Base-by-base conservation (phyloP, 2,888 invertebrate genomes). In the Drosophila subquinaria region DNA sequence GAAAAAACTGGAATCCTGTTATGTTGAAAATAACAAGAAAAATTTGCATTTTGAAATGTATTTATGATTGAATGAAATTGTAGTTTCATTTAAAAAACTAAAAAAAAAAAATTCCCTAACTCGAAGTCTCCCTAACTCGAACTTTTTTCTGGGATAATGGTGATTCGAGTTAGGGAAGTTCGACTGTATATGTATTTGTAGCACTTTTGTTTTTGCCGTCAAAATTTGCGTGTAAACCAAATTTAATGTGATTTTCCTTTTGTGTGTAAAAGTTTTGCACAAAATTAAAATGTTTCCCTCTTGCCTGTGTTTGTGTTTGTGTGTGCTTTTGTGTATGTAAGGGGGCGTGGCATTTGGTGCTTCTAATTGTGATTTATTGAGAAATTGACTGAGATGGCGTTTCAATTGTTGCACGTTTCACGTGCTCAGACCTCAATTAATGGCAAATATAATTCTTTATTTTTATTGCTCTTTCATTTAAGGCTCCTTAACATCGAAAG, bases 351-450 rank as follows among this genome's bases (percentile, higher is more conserved):
- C 53, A 43, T 6, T 48, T 27, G 30, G 23, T 9, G 23, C 23
- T 23, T 30, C 62, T 73, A 66, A 73, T 73, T 78, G 74, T 60
- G 62, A 73, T 59, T 62, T 69, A 69, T 65, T 55, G 42, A 9
- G 50, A 64, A 64, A 64, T 61, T 60, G 51, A 69, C 52, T 56
- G 43, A 20, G 40, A 52, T 27, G 47, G 23, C 35, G 43, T 38
- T 66, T 62, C 56, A 65, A 48, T 75, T 60, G 52, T 43, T 51
- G 43, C 56, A 35, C 20, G 43, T 42, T 15, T 4, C 48, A 8
- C 15, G 13, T 6, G 6, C 11, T 36, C 33, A 11, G 13, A 63
- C 45, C 30, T 53, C 27, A 33, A 50, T 23, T 30, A 50, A 56
- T 30, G 30, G 30, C 8, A 27, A 20, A 23, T 17, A 13, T 8